These are phyloP conservation scores for Echeneis naucrates DNA, from an alignment of 2,797 vertebrate genomes.

Conservation along the genomic window DNA sequence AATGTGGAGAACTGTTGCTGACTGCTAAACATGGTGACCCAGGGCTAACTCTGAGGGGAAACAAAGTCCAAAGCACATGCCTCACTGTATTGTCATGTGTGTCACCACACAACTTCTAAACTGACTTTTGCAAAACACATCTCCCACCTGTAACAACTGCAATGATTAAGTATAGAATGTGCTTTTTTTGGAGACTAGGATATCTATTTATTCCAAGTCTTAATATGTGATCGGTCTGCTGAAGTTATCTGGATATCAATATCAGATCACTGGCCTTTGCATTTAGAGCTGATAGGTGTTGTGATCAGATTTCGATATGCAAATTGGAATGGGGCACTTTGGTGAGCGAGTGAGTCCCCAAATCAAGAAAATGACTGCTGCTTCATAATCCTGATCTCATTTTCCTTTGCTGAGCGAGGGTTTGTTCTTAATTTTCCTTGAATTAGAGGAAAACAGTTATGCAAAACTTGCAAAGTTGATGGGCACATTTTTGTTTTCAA, in stretches of 20 bases:
- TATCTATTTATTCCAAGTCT: constrained; percentile 23
- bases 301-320: neutral
- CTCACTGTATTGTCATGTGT: constrained; percentile 20
- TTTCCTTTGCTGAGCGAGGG: neutral
- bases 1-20: constrained; percentile 48
- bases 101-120: constrained; percentile 28
- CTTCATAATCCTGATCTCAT: neutral
- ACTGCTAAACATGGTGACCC: constrained; percentile 46
- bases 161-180: constrained; percentile 11
- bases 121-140: constrained; percentile 11
- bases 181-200: constrained; percentile 7
- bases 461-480: neutral
- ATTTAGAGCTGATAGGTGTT: neutral
- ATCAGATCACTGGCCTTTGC: constrained; percentile 11
- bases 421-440: neutral
- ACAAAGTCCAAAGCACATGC: neutral
- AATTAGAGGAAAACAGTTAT: neutral
- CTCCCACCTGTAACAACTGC: constrained; percentile 21
- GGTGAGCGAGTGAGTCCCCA: neutral
- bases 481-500: neutral
- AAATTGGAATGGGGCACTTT: neutral
- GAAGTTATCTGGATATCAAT: neutral
- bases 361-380: neutral
- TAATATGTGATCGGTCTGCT: constrained; percentile 32
- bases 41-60: constrained; percentile 32